These are phyloP conservation scores for Oncorhynchus gorbuscha DNA, from an alignment of 2,113 vertebrate genomes.

Conservation along the genomic window DNA sequence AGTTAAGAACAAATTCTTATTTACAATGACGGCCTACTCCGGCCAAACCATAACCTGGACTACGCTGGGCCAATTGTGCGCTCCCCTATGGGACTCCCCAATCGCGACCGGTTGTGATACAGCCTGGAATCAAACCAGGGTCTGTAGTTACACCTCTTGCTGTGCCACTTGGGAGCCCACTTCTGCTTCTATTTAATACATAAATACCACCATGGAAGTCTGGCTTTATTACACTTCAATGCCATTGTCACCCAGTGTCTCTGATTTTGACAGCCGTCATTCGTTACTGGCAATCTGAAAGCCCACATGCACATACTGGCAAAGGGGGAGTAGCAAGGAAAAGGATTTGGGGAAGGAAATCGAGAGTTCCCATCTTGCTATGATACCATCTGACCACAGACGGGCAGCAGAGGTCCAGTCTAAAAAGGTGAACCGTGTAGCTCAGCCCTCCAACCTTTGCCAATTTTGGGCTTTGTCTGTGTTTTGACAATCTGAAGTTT, in stretches of 20 bases:
- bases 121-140: no score
- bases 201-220: conserved; percentile 19
- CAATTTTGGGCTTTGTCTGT: conserved; percentile 31
- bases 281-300: conserved; percentile 27
- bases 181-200: conserved; percentile 7
- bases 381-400: conserved; percentile 39
- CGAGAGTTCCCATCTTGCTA: conserved; percentile 1
- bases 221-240: conserved; percentile 34
- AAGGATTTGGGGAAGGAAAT: neutral
- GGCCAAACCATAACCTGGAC: no score
- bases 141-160: no score
- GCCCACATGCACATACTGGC: neutral
- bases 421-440: neutral
- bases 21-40: no score
- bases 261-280: conserved; percentile 32
- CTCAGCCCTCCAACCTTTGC: conserved; percentile 1
- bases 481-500: conserved; percentile 49
- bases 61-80: no score
- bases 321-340: neutral
- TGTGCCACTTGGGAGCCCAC: no score
- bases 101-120: no score
- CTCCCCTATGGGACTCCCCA: no score
- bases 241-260: conserved; percentile 33
- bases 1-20: no score
- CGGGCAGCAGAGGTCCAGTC: conserved; percentile 57